These are phyloP conservation scores for Tachysurus vachellii DNA, from an alignment of 2,113 vertebrate genomes.

Conservation along the genomic window DNA sequence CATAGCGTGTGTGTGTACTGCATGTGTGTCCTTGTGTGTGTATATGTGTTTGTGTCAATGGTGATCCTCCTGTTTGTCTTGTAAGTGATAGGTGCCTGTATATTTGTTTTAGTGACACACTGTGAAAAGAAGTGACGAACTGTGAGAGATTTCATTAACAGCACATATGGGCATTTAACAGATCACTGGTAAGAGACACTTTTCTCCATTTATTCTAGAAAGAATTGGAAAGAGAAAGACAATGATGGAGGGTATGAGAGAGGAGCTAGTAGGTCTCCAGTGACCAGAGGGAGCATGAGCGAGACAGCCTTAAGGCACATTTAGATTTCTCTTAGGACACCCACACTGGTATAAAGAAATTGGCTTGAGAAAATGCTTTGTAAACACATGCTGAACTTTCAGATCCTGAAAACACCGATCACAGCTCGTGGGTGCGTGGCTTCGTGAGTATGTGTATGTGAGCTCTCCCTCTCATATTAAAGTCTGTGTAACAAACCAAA, in stretches of 20 bases:
- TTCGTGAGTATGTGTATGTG: not conserved
- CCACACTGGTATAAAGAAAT: constrained; percentile 6
- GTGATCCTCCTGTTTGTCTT: constrained; percentile 13
- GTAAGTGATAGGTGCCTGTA: constrained; percentile 19
- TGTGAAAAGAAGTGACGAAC: constrained; percentile 6
- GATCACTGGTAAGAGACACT: constrained; percentile 38
- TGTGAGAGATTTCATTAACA: constrained; percentile 44
- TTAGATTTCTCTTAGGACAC: constrained; percentile 5
- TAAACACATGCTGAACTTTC: constrained; percentile 26
- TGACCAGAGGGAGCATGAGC: constrained; percentile 8
- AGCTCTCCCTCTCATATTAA: constrained; percentile 26
- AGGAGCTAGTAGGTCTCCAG: not conserved
- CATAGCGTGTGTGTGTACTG: not conserved
- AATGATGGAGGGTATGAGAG: not conserved
- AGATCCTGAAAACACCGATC: constrained; percentile 2
- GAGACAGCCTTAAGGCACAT: not conserved
- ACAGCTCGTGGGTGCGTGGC: not conserved
- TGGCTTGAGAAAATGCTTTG: constrained; percentile 12
- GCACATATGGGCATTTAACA: constrained; percentile 34
- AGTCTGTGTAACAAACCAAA: constrained; percentile 22
- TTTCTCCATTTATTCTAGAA: not conserved
- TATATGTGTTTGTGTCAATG: not conserved
- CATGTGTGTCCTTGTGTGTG: not conserved
- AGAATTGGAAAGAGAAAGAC: constrained; percentile 12
- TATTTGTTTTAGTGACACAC: constrained; percentile 31